Evolutionary conservation across 2,888 invertebrate genomes (phyloP).

Genomic region (Halictus ligatus): DNA sequence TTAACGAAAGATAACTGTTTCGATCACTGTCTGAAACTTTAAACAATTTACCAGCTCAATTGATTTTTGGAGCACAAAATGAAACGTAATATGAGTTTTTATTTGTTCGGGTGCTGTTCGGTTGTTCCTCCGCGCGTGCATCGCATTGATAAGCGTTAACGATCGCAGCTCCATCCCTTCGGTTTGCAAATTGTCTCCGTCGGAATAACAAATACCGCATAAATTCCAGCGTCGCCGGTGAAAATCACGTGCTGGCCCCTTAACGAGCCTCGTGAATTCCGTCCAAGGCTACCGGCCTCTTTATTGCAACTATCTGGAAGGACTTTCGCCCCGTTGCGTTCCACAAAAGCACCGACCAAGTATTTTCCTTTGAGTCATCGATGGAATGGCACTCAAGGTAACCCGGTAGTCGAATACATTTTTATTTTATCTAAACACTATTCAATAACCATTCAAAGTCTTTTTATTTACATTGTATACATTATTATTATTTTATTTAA

Average conservation of each 20-base stretch:
- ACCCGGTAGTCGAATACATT: background rate
- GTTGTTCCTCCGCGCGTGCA: background rate
- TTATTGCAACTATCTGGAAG: slow-evolving; percentile 51
- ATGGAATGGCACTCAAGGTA: background rate
- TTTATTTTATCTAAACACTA: background rate
- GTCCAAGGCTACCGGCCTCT: slow-evolving; percentile 57
- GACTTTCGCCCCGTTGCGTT: slow-evolving; percentile 48
- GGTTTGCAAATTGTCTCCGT: slow-evolving; percentile 5
- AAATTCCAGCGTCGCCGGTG: slow-evolving; percentile 41
- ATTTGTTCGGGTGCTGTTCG: background rate
- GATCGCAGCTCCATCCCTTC: slow-evolving; percentile 8
- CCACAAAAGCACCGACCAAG: slow-evolving; percentile 1
- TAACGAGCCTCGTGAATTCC: slow-evolving; percentile 54
- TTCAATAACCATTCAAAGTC: background rate
- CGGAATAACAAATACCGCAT: slow-evolving; percentile 45
- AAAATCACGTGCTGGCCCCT: slow-evolving; percentile 48
- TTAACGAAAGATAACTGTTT: no score
- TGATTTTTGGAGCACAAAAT: background rate
- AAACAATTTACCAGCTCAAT: background rate
- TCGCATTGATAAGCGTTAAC: slow-evolving; percentile 9
- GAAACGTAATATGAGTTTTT: background rate
- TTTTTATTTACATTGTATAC: no score
- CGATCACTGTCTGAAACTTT: no score
- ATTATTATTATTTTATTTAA: background rate
- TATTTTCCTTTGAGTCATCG: slow-evolving; percentile 1